phyloP scores from a whole-genome alignment of 2,113 vertebrate species.

The Symphodus melops region DNA sequence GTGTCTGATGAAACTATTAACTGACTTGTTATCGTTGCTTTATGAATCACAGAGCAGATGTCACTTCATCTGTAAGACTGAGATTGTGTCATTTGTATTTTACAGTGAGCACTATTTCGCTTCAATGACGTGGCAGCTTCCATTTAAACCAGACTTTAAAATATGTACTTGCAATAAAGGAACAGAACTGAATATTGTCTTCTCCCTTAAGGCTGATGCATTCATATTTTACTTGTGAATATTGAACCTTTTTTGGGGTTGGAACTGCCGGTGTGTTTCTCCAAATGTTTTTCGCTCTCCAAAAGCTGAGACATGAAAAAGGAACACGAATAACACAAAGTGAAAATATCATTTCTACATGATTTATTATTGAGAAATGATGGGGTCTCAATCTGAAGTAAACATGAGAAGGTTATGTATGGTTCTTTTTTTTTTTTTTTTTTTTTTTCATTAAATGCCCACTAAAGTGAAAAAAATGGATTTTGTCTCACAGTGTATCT shows the following conservation, averaged over 20 bases:
- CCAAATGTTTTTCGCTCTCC: conserved; percentile 12
- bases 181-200: conserved; percentile 63
- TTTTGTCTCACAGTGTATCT: conserved; percentile 56
- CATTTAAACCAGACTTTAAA: conserved; percentile 76
- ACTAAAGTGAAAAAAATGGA: conserved; percentile 40
- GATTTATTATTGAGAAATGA: conserved; percentile 6
- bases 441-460: conserved; percentile 51
- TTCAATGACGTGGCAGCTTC: conserved; percentile 84
- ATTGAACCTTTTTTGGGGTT: conserved; percentile 34
- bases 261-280: conserved; percentile 17
- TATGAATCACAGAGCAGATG: conserved; percentile 76
- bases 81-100: conserved; percentile 82
- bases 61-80: conserved; percentile 74
- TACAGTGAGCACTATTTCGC: conserved; percentile 80
- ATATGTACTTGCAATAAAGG: conserved; percentile 69
- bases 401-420: conserved; percentile 31
- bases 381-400: conserved; percentile 24
- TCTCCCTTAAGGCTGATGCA: conserved; percentile 60
- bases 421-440: conserved; percentile 42
- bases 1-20: conserved; percentile 68
- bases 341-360: background rate
- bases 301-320: conserved; percentile 17
- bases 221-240: conserved; percentile 57
- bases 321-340: conserved; percentile 15
- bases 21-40: conserved; percentile 69